Evolutionary conservation across 2,113 vertebrate genomes (phyloP).

Genomic region (Machaerirhynchus nigripectus): DNA sequence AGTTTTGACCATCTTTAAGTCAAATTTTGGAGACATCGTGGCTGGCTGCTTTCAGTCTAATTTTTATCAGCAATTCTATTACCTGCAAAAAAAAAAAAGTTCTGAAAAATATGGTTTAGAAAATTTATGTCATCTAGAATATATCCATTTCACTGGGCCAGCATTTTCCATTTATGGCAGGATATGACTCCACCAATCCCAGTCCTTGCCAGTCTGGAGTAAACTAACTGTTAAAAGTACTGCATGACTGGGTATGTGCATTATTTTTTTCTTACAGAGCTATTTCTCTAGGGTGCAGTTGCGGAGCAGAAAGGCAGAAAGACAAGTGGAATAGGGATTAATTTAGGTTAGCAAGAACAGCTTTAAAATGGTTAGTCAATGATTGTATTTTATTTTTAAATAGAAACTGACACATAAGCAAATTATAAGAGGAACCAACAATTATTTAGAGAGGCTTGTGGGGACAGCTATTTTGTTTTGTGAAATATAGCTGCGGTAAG

Average conservation of each 20-base stretch:
- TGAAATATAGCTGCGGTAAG: not conserved
- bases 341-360: conserved; percentile 33
- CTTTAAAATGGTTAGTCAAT: conserved; percentile 53
- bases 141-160: not conserved
- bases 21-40: not conserved
- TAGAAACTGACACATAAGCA: conserved; percentile 11
- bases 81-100: not conserved
- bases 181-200: not conserved
- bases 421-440: conserved; percentile 5
- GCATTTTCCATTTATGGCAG: not conserved
- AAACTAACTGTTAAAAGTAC: not conserved
- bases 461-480: not conserved
- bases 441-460: not conserved
- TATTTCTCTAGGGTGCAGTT: conserved; percentile 41
- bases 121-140: not conserved
- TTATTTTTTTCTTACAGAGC: conserved; percentile 4
- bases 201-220: not conserved
- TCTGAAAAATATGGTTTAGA: not conserved
- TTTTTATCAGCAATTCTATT: not conserved
- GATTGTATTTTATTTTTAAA: conserved; percentile 54
- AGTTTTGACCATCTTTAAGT: not conserved
- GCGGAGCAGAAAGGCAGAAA: conserved; percentile 41
- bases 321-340: conserved; percentile 42
- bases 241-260: not conserved
- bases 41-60: not conserved